Conservation (phyloP, 2,797 vertebrate genomes). For the Diplodus sargus region DNA sequence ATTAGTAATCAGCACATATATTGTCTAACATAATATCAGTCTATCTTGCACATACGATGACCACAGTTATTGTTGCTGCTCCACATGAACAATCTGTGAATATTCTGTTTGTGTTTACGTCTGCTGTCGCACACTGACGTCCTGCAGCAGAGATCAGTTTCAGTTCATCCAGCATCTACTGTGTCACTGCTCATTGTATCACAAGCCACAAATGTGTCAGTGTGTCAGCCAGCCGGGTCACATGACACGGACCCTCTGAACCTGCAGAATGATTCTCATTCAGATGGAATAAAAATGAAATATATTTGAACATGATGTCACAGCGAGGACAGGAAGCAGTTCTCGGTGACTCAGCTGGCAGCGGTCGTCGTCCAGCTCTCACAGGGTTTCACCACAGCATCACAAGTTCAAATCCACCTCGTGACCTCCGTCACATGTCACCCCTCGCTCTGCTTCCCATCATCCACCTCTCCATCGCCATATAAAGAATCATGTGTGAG, state of each 20-base stretch:
- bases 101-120: slow-evolving; percentile 39
- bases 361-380: slow-evolving; percentile 18
- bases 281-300: too few species aligned
- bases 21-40: background rate
- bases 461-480: background rate
- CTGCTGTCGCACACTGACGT: slow-evolving; percentile 15
- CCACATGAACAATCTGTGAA: slow-evolving; percentile 21
- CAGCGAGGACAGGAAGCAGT: background rate
- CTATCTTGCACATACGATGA: background rate
- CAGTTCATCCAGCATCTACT: background rate
- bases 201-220: slow-evolving; percentile 9
- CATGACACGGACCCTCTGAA: slow-evolving; percentile 15
- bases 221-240: background rate
- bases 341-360: slow-evolving; percentile 23
- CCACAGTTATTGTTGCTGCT: slow-evolving; percentile 2
- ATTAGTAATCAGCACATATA: too few species aligned
- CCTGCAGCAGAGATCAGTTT: slow-evolving; percentile 17
- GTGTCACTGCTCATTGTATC: slow-evolving; percentile 24
- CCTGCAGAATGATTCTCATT: background rate
- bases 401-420: slow-evolving; percentile 53
- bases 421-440: slow-evolving; percentile 47
- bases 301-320: background rate
- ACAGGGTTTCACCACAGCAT: slow-evolving; percentile 58
- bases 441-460: background rate
- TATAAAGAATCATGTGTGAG: too few species aligned